phyloP scores from a whole-genome alignment of 1,140 invertebrate genomes.

The Lepidurus apus region DNA sequence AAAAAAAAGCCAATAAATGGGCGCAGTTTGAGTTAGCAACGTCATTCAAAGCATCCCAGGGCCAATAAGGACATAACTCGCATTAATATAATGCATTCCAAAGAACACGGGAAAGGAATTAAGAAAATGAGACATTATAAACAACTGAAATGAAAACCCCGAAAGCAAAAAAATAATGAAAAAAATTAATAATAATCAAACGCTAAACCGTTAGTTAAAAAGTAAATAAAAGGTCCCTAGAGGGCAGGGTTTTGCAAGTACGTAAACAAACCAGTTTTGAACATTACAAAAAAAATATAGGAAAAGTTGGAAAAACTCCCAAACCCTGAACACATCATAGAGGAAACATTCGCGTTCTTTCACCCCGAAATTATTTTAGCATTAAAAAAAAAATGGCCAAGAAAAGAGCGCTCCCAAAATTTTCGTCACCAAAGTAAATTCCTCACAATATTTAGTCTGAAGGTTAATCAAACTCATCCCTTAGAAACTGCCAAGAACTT shows the following conservation, averaged over 20 bases:
- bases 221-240: background rate
- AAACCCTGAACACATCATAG: slow-evolving; percentile 1
- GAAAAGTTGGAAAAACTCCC: background rate
- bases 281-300: background rate
- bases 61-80: slow-evolving; percentile 26
- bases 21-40: background rate
- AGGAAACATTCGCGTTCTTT: background rate
- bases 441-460: too few relatives aligned
- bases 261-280: too few relatives aligned
- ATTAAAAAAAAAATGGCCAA: too few relatives aligned
- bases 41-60: background rate
- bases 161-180: background rate
- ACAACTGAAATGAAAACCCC: background rate
- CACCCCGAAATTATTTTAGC: background rate
- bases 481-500: too few relatives aligned
- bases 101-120: slow-evolving; percentile 6
- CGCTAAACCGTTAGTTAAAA: background rate
- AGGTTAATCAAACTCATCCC: too few relatives aligned
- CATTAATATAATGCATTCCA: slow-evolving; percentile 35
- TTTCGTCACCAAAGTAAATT: too few relatives aligned
- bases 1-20: slow-evolving; percentile 16
- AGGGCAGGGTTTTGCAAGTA: too few relatives aligned
- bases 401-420: too few relatives aligned
- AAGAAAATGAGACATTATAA: slow-evolving; percentile 8
- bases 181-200: background rate